phyloP scores from a whole-genome alignment of 2,888 invertebrate species.

The Eupithecia insigniata region DNA sequence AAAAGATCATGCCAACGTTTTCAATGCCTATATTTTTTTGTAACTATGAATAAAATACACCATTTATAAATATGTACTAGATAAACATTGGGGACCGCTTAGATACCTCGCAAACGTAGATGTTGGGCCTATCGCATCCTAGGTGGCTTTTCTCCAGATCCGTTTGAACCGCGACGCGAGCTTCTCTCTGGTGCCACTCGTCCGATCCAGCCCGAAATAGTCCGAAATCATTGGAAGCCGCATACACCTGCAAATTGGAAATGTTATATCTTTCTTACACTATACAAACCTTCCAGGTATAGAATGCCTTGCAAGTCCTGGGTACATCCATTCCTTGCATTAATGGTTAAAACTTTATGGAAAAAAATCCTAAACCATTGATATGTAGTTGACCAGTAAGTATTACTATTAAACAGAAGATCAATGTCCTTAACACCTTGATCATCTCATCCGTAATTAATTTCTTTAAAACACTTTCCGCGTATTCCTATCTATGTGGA shows the following conservation, averaged over 20 bases:
- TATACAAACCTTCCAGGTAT: background rate
- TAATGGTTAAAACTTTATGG: too few relatives aligned
- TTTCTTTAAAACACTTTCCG: background rate
- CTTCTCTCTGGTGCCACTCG: conserved; percentile 67
- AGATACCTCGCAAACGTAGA: conserved; percentile 78
- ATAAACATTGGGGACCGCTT: background rate
- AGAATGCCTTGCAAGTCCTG: too few relatives aligned
- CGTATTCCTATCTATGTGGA: background rate
- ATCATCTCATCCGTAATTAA: background rate
- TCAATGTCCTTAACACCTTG: background rate
- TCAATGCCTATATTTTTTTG: too few relatives aligned
- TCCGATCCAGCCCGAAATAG: conserved; percentile 56
- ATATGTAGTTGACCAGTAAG: too few relatives aligned
- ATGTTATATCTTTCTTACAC: background rate
- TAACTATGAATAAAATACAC: too few relatives aligned
- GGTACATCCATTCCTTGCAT: background rate
- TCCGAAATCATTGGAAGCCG: conserved; percentile 57
- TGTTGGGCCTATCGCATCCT: conserved; percentile 64
- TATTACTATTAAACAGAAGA: too few relatives aligned
- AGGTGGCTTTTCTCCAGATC: conserved; percentile 49
- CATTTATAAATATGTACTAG: background rate
- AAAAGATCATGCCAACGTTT: too few relatives aligned
- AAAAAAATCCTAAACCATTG: too few relatives aligned
- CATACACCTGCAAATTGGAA: conserved; percentile 53
- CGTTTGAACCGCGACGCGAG: conserved; percentile 58